Base-by-base conservation (phyloP, 2,797 vertebrate genomes). In the Arctocebus calabarensis region DNA sequence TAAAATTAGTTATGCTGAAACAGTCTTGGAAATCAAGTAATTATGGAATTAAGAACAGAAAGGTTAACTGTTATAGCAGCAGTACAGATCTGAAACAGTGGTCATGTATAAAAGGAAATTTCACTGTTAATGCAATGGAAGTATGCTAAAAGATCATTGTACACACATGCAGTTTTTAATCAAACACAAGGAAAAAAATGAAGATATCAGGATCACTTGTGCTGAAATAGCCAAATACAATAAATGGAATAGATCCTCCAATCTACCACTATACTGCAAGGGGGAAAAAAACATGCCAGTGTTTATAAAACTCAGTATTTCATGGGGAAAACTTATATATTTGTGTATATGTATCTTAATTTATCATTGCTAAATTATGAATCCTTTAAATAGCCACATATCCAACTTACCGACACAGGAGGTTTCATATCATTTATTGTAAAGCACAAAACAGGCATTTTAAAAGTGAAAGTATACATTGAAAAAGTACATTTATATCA, bases 361-460 rank as follows among this genome's bases (percentile, higher is more conserved):
- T 98, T 98, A 98, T 92, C 97, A 97, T 97, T 98, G 97, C 97
- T 98, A 98, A 97, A 98, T 97, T 97, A 98, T 92, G 97, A 98
- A 96, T 97, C 98, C 95, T 98, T 98, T 97, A 97, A 97, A 98
- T 98, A 98, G 98, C 98, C 99, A 98, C 97, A 99, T 98, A 98
- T 99, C 99, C 99, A 99, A 99, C 99, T 99, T 99, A 99, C 99
- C 99, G 99, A 99, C 99, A 99, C 99, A 99, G 99, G 99, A 99
- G 99, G 99, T 99, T 99, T 99, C 99, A 99, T 99, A 99, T 99
- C 99, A 99, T 99, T 99, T 99, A 99, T 99, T 99, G 99, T 99
- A 99, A 99, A 99, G 99, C 99, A 99, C 99, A 99, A 99, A 99
- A 99, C 99, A 99, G 98, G 98, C 98, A 99, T 99, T 99, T 99